phyloP scores from a whole-genome alignment of 1,140 invertebrate genomes.

The Drosophila rhopaloa region DNA sequence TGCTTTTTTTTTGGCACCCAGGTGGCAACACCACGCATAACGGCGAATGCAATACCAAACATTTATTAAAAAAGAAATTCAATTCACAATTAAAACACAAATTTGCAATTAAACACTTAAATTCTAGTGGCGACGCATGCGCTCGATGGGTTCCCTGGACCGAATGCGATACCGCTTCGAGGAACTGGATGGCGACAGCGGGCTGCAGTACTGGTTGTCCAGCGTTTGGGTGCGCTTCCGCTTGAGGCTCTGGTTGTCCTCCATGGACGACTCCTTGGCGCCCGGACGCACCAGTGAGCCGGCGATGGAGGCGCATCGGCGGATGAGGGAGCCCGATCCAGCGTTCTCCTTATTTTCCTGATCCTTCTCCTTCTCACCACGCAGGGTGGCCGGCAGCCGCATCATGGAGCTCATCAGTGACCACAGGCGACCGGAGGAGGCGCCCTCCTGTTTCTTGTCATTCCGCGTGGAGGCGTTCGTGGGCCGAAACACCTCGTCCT shows the following conservation, averaged over 20 bases:
- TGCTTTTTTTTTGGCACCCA: no score
- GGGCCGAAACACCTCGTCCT: conserved; percentile 65
- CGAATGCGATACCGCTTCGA: conserved; percentile 80
- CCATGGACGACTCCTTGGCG: conserved; percentile 11
- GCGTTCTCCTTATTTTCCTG: conserved; percentile 45
- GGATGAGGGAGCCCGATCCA: conserved; percentile 57
- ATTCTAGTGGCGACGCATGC: conserved; percentile 60
- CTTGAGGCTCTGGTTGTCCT: conserved; percentile 59
- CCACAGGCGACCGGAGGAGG: conserved; percentile 59
- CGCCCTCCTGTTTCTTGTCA: conserved; percentile 44
- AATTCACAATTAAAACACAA: conserved; percentile 14
- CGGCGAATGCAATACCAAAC: conserved; percentile 11
- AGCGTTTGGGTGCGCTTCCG: conserved; percentile 76
- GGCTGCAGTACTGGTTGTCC: conserved; percentile 55
- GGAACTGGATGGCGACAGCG: conserved; percentile 53
- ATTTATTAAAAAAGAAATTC: conserved; percentile 17
- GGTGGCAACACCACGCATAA: conserved; percentile 4
- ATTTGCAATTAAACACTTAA: conserved; percentile 9
- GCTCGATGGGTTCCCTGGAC: conserved; percentile 70
- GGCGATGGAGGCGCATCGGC: conserved; percentile 77
- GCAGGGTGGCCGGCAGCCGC: conserved; percentile 56
- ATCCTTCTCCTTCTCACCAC: conserved; percentile 1
- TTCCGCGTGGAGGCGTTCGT: conserved; percentile 62
- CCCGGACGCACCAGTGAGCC: conserved; percentile 71
- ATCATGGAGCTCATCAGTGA: conserved; percentile 73